These are phyloP conservation scores for Tragelaphus imberbis DNA, from an alignment of 2,113 vertebrate genomes.

Conservation along the genomic window DNA sequence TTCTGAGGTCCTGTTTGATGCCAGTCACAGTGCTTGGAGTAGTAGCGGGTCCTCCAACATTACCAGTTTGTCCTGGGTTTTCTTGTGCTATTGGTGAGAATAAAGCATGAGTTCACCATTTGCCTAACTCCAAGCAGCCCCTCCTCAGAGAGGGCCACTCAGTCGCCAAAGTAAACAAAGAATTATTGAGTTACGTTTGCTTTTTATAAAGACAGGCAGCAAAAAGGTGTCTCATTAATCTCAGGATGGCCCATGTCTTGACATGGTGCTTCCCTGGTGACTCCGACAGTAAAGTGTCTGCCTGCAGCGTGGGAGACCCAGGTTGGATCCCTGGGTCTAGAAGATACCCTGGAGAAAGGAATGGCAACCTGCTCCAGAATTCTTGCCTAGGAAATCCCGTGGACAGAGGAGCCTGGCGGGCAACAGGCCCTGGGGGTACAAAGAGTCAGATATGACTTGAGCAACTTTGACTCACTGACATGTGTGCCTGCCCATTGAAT, in stretches of 20 bases:
- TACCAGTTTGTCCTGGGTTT: not conserved
- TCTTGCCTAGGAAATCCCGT: not conserved
- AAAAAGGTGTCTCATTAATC: not conserved
- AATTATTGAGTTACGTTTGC: not conserved
- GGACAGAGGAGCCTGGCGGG: not conserved
- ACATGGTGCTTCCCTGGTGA: not conserved
- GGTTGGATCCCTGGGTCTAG: not conserved
- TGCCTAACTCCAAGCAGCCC: not conserved
- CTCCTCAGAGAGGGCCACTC: not conserved
- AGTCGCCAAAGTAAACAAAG: not conserved
- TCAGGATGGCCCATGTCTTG: not conserved
- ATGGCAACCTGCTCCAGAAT: not conserved
- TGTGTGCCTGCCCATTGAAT: not conserved
- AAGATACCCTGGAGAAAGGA: not conserved
- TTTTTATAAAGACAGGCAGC: not conserved
- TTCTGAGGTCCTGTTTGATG: not conserved
- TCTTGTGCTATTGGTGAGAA: rapidly evolving
- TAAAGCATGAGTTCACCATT: not conserved
- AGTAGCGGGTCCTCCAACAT: not conserved
- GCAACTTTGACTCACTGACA: not conserved
- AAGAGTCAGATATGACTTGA: not conserved
- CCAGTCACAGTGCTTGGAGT: not conserved
- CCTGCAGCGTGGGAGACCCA: not conserved
- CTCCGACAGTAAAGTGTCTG: not conserved
- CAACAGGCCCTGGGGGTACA: not conserved